Base-by-base conservation (phyloP, 2,113 vertebrate species). In the Mormoops blainvillei region DNA sequence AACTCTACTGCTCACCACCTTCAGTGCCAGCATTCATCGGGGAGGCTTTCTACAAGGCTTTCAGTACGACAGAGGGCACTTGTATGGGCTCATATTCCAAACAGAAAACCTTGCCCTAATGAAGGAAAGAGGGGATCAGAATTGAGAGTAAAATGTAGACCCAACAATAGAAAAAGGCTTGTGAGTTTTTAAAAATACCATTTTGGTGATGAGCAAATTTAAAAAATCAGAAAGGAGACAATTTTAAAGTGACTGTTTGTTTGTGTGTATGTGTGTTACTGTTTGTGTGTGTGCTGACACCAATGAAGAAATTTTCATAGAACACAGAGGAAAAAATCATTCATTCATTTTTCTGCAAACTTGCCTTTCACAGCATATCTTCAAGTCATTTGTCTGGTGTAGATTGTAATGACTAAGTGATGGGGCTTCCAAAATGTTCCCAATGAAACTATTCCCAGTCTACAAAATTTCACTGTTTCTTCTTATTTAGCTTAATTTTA, bases 381-480 rank as follows among this genome's bases (percentile, higher is more conserved):
- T 90, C 45, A 94, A 83, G n/a, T 85, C 52, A 96, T 96, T 77
- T 97, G 94, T 97, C 94, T 97, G 68, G 52, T 94, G 78, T 89
- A 91, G 65, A 95, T 95, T 96, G 86, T 95, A 96, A 96, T 85
- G 86, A 92, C 74, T 96, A 89, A 95, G 52, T 91, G 91, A 97
- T 82, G 76, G 82, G 41, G 76, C 63, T 92, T 90, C 91, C 80
- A 93, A 89, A 96, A 96, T 91, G 74, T 94, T 95, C 95, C 96
- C 91, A 89, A 65, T 50, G 95, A 96, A 91, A 94, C 86, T 52
- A 92, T 94, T 91, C 43, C 22, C 67, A 73, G 68, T 70, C 78
- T 92, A 96, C 91, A 92, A 93, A 97, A 97, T 87, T 91, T 96
- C 83, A 96, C 90, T 97, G 89, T 94, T 97, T 97, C 95, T 87